Percentiles rank a stretch among this genome's conserved stretches.
phyloP scores from a whole-genome alignment of 1,140 invertebrate species.

The Chymomyza costata region DNA sequence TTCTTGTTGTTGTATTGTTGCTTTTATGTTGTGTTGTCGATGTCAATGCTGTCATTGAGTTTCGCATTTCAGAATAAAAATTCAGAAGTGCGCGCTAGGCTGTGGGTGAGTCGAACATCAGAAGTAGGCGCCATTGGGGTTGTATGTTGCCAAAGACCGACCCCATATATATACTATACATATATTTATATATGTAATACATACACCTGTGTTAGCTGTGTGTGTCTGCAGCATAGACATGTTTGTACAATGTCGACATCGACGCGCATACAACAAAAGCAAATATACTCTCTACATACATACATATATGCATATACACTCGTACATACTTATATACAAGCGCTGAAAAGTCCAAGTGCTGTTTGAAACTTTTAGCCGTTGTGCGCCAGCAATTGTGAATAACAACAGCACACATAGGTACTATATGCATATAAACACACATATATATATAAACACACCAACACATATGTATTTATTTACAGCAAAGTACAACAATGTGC shows the following conservation, averaged over 20 bases:
- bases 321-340: conserved; percentile 17
- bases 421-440: no score
- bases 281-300: no score
- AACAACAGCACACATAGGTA: conserved; percentile 32
- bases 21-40: no score
- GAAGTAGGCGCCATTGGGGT: background rate
- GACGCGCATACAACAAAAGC: conserved; percentile 52
- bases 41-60: conserved; percentile 54
- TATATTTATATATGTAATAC: conserved; percentile 17
- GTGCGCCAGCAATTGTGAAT: conserved; percentile 50
- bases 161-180: conserved; percentile 12
- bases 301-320: no score
- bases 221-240: conserved; percentile 35
- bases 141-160: conserved; percentile 23
- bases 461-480: conserved; percentile 5
- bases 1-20: conserved; percentile 1
- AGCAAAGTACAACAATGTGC: conserved; percentile 46
- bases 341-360: conserved; percentile 13
- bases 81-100: conserved; percentile 38
- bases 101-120: no score
- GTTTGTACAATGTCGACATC: conserved; percentile 51
- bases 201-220: conserved; percentile 10
- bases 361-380: conserved; percentile 41
- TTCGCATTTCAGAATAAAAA: conserved; percentile 56
- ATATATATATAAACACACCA: conserved; percentile 18